Conservation (phyloP, 2,888 invertebrate species). For the Phengaris alcon region DNA sequence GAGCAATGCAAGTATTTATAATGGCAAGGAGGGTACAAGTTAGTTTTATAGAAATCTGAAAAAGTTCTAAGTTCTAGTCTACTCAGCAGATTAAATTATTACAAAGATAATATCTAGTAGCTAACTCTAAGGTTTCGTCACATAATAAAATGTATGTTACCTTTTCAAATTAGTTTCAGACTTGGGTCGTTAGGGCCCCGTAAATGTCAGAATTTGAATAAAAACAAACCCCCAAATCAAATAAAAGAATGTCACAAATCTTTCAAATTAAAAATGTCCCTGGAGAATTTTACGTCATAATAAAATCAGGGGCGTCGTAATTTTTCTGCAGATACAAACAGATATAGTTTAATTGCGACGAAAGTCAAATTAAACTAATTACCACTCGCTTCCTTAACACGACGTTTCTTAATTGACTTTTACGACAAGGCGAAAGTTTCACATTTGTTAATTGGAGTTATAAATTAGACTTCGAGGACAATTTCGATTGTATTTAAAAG, state of each 20-base stretch:
- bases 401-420: conserved; percentile 40
- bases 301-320: conserved; percentile 14
- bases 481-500: conserved; percentile 15
- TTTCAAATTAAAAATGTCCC: conserved; percentile 18
- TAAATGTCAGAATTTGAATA: background rate
- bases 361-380: conserved; percentile 39
- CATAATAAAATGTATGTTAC: background rate
- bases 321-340: conserved; percentile 29
- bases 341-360: conserved; percentile 29
- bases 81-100: too few relatives aligned
- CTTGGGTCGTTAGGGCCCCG: background rate
- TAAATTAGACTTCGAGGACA: conserved; percentile 34
- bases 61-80: too few relatives aligned
- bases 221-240: conserved; percentile 16
- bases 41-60: too few relatives aligned
- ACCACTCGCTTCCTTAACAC: conserved; percentile 38
- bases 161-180: background rate
- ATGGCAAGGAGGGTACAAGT: too few relatives aligned
- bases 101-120: background rate
- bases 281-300: conserved; percentile 1
- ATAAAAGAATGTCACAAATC: conserved; percentile 1
- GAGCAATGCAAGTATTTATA: too few relatives aligned
- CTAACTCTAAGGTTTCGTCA: background rate
- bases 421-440: conserved; percentile 36
- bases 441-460: conserved; percentile 40